Evolutionary conservation across 1,140 invertebrate species (phyloP), one percentile per base, ranked within the genome.

Genomic region (Drosophila simulans): DNA sequence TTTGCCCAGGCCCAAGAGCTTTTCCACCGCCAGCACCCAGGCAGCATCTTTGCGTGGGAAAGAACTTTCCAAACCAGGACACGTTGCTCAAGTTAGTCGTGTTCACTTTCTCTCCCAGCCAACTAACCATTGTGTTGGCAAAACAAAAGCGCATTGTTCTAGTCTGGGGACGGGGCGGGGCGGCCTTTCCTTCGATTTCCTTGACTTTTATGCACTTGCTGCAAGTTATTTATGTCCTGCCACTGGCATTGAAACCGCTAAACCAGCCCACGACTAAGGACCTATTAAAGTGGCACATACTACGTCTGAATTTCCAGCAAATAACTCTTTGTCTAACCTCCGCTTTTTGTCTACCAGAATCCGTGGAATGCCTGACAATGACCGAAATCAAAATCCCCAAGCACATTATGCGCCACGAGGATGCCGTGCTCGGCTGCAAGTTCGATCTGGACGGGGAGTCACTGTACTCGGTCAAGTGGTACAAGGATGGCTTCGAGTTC

Each of bases 391-490:
- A 94, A 59, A 95, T 96, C 72, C 95, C 96, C 12, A 93, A 94
- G 74, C 95, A 95, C 88, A 94, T 95, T 20, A 93, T 95, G 48
- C 91, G 95, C 51, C 95, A 95, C 71, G 94, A 95, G 77, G 94
- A 94, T 49, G 95, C 95, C 1, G 93, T 93, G 45, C 93, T 96
- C 80, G 96, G 95, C 76, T 97, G 97, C 92, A 94, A 95, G 82
- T 97, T 96, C 93, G 95, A 97, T 86, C 92, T 97, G 83, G 96
- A 96, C 59, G 95, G 94, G 11, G 96, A 97, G 90, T 93, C 94
- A n/a, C 93, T 97, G 10, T 97, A 97, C 92, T 96, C 96, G 3
- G 96, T 97, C 62, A 97, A 97, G 92, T 97, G 96, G 97, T 97
- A 97, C 93, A 97, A 97, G 88, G 96, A 97, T 83, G 96, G 96